Conservation (phyloP, 1,140 invertebrate species). For the Hormaphis cornu region DNA sequence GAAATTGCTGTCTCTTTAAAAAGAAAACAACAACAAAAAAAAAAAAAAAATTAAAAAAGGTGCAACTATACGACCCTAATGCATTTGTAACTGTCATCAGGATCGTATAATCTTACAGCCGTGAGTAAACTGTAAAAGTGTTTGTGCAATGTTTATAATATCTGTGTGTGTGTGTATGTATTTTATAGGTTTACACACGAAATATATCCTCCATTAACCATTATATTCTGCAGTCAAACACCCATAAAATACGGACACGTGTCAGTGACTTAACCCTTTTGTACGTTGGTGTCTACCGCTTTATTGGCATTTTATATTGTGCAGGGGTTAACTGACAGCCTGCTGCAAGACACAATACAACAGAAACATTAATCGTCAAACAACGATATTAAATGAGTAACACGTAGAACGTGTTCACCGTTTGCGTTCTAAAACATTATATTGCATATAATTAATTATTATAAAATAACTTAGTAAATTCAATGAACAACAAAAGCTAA, state of each 20-base stretch:
- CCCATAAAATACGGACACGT: constrained; percentile 18
- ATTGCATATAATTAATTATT: no score
- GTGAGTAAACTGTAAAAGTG: neutral
- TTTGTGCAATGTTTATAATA: no score
- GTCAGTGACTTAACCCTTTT: constrained; percentile 13
- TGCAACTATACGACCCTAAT: neutral
- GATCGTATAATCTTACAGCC: neutral
- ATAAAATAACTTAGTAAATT: no score
- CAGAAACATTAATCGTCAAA: neutral
- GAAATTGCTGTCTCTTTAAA: neutral
- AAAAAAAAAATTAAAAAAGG: constrained; percentile 10
- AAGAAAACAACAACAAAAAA: neutral
- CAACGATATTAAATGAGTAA: neutral
- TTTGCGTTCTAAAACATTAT: no score
- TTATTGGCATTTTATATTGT: neutral
- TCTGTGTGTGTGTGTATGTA: neutral
- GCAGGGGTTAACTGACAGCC: neutral
- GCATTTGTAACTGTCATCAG: constrained; percentile 10
- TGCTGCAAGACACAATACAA: neutral
- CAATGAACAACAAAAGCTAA: no score
- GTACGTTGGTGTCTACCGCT: neutral
- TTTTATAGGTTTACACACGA: neutral
- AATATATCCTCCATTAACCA: constrained; percentile 6
- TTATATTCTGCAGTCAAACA: neutral
- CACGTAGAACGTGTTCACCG: neutral